Conservation (phyloP, 2,797 vertebrate species). For the Lates japonicus region DNA sequence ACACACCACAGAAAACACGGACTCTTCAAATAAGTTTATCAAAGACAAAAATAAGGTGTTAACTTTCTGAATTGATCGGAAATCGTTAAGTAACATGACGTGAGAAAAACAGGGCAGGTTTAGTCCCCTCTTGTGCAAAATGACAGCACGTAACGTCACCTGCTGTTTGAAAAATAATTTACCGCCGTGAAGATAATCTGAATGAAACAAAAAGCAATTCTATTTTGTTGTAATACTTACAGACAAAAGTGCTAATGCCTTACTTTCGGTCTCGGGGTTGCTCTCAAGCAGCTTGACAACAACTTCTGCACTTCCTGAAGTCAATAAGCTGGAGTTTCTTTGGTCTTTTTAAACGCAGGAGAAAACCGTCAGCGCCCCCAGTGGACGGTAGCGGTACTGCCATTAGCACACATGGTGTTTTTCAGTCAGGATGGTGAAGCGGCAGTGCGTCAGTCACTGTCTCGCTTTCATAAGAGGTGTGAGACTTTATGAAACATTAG, state of each 20-base stretch:
- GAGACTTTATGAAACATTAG: not conserved
- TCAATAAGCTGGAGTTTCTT: constrained; percentile 9
- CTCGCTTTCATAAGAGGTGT: constrained; percentile 36
- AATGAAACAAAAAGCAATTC: not conserved
- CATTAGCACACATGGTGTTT: rapidly evolving
- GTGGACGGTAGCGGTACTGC: not conserved
- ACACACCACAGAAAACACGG: not conserved
- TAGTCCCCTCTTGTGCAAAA: not conserved
- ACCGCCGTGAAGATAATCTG: rapidly evolving
- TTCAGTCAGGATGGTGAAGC: not conserved
- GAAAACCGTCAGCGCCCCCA: constrained; percentile 31
- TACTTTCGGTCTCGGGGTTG: constrained; percentile 4
- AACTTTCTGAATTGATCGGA: not conserved
- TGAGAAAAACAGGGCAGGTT: not conserved
- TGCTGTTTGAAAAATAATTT: not conserved
- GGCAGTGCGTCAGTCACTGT: constrained; percentile 24
- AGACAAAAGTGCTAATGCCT: not conserved
- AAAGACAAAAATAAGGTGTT: not conserved
- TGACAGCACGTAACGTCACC: not conserved
- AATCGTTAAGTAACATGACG: not conserved
- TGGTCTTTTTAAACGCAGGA: constrained; percentile 26
- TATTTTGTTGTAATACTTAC: not conserved
- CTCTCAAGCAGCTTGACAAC: constrained; percentile 1
- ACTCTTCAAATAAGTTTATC: not conserved
- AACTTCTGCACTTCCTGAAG: constrained; percentile 73